A percentile compares a stretch with the other conserved stretches of the same genome.
Conservation (phyloP, 2,797 vertebrate species). For the Carduelis carduelis region DNA sequence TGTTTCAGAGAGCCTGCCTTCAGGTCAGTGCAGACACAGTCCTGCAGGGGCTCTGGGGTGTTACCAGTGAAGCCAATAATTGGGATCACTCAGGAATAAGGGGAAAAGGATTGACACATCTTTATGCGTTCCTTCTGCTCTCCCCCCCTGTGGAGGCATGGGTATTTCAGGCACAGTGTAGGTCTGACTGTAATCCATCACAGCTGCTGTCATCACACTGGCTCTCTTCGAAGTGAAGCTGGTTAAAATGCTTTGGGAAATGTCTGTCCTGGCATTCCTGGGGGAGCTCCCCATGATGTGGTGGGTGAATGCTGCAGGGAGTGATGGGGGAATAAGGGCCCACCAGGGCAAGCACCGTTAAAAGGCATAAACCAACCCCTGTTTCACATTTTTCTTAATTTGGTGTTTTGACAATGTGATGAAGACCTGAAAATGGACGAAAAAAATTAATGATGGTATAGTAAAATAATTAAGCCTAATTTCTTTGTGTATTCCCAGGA, state of each 20-base stretch:
- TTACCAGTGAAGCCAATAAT: background rate
- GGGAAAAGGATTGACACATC: background rate
- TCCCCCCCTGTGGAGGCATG: background rate
- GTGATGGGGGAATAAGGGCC: background rate
- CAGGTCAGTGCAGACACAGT: background rate
- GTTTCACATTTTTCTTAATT: background rate
- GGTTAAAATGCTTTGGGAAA: background rate
- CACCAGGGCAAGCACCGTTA: background rate
- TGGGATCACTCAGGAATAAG: rapidly evolving
- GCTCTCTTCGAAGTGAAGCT: background rate
- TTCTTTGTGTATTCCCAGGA: background rate
- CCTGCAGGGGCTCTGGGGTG: background rate
- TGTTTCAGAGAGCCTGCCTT: background rate
- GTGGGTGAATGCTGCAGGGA: background rate
- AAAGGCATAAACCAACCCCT: background rate
- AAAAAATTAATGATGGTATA: background rate
- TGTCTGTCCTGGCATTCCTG: rapidly evolving
- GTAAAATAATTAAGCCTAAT: background rate
- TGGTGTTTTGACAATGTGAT: background rate
- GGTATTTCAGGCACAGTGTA: background rate
- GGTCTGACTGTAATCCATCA: background rate
- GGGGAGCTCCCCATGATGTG: rapidly evolving
- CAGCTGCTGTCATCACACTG: background rate
- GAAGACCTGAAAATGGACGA: background rate
- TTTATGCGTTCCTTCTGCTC: background rate